Conservation (phyloP, 1,140 invertebrate genomes). For the Aradophagus sp. region DNA sequence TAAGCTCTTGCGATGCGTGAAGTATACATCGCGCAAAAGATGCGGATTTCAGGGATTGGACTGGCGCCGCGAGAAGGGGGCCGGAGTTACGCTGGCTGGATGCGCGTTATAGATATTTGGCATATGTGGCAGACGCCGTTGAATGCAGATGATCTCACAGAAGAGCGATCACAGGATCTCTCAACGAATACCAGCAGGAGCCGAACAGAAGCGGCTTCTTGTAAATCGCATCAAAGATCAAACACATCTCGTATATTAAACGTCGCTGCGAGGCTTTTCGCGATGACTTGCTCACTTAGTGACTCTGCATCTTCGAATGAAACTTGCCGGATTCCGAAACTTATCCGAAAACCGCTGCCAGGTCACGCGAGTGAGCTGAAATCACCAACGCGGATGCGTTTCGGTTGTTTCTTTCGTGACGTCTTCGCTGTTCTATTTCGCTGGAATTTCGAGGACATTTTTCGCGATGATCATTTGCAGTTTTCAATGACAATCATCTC, state of each 20-base stretch:
- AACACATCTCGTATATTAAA: constrained; percentile 75
- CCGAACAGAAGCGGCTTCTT: constrained; percentile 61
- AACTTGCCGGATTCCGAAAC: constrained; percentile 50
- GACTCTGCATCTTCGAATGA: constrained; percentile 60
- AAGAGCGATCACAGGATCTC: constrained; percentile 74
- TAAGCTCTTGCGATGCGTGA: constrained; percentile 64
- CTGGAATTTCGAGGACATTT: too few species aligned
- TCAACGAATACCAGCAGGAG: constrained; percentile 63
- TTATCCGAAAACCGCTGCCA: constrained; percentile 41
- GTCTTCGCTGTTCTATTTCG: too few species aligned
- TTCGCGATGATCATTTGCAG: too few species aligned
- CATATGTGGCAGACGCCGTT: constrained; percentile 60
- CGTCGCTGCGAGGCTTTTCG: constrained; percentile 60
- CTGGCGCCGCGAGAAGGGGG: constrained; percentile 24
- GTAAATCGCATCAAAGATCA: constrained; percentile 76
- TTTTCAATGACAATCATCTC: too few species aligned
- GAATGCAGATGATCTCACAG: constrained; percentile 71
- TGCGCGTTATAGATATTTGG: constrained; percentile 68
- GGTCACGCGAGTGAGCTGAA: constrained; percentile 26
- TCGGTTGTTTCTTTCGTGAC: too few species aligned
- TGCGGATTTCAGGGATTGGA: constrained; percentile 67
- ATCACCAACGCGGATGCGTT: too few species aligned
- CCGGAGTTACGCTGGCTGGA: constrained; percentile 17
- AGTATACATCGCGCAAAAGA: constrained; percentile 61
- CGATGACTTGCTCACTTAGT: constrained; percentile 48